phyloP scores from a whole-genome alignment of 2,113 vertebrate species.

The Lasiurus borealis region DNA sequence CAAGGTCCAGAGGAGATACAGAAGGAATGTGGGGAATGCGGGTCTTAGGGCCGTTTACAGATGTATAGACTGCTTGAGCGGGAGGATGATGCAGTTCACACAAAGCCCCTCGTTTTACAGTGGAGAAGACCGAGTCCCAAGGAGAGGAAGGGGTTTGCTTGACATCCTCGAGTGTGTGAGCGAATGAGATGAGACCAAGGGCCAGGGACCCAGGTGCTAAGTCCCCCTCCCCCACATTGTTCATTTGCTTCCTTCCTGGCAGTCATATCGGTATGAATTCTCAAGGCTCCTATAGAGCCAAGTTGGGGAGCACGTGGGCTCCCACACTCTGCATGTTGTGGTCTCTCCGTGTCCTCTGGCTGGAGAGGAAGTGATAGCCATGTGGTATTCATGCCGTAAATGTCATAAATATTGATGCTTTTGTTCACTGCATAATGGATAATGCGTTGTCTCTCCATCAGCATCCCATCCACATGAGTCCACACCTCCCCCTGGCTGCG shows the following conservation, averaged over 20 bases:
- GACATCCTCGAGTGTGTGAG: neutral
- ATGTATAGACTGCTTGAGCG: neutral
- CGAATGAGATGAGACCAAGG: neutral
- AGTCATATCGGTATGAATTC: neutral
- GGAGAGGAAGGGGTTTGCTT: neutral
- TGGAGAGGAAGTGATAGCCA: neutral
- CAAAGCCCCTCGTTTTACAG: fast-evolving
- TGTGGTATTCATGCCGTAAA: neutral
- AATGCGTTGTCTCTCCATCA: neutral
- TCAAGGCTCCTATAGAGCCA: neutral
- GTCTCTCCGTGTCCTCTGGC: too few species aligned
- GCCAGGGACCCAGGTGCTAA: neutral
- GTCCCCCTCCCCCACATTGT: neutral
- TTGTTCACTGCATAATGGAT: neutral
- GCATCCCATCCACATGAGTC: neutral
- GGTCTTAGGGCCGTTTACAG: neutral
- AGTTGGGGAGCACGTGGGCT: neutral
- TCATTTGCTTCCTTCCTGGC: neutral
- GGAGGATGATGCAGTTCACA: neutral
- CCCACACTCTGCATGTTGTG: too few species aligned
- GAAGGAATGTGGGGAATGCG: neutral
- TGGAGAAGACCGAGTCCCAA: neutral
- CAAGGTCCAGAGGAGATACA: neutral
- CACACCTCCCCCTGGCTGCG: neutral
- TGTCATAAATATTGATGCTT: fast-evolving